A percentile compares a stretch with the other conserved stretches of the same genome.
These are phyloP conservation scores for Drosophila lini DNA, from an alignment of 1,140 invertebrate genomes.

Conservation along the genomic window DNA sequence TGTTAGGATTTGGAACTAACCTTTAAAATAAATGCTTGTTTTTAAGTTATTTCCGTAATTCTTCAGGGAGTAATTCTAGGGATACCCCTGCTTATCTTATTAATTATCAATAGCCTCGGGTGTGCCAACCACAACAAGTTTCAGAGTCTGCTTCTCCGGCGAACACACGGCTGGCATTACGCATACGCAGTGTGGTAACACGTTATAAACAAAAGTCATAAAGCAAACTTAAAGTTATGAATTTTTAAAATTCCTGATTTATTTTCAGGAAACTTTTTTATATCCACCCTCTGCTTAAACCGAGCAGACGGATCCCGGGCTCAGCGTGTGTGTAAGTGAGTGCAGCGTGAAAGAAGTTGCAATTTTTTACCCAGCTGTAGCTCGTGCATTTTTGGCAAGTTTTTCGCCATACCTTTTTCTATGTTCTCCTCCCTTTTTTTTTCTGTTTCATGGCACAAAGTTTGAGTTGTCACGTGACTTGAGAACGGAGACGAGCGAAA, in stretches of 20 bases:
- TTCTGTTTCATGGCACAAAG: constrained; percentile 33
- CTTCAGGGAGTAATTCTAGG: neutral
- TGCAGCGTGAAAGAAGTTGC: constrained; percentile 47
- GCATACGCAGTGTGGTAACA: constrained; percentile 67
- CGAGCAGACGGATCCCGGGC: constrained; percentile 10
- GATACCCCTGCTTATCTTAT: constrained; percentile 14
- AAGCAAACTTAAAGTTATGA: constrained; percentile 81
- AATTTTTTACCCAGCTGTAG: constrained; percentile 20
- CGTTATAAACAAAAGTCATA: constrained; percentile 74
- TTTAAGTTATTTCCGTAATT: neutral
- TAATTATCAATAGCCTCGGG: constrained; percentile 51
- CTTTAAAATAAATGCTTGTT: neutral
- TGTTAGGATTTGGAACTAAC: neutral
- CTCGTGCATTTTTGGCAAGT: constrained; percentile 51
- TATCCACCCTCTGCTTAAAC: constrained; percentile 9
- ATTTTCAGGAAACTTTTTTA: constrained; percentile 69
- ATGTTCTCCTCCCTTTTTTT: neutral
- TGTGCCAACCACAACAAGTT: constrained; percentile 57
- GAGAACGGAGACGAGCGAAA: constrained; percentile 54
- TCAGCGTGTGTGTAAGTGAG: constrained; percentile 19
- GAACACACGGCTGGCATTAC: constrained; percentile 46
- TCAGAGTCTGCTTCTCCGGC: constrained; percentile 16
- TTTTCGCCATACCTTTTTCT: constrained; percentile 39
- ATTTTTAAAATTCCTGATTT: constrained; percentile 80
- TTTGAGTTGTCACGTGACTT: constrained; percentile 71